Evolutionary conservation across 2,888 invertebrate genomes (phyloP).

Genomic region (Mesodorylaimus sp.): DNA sequence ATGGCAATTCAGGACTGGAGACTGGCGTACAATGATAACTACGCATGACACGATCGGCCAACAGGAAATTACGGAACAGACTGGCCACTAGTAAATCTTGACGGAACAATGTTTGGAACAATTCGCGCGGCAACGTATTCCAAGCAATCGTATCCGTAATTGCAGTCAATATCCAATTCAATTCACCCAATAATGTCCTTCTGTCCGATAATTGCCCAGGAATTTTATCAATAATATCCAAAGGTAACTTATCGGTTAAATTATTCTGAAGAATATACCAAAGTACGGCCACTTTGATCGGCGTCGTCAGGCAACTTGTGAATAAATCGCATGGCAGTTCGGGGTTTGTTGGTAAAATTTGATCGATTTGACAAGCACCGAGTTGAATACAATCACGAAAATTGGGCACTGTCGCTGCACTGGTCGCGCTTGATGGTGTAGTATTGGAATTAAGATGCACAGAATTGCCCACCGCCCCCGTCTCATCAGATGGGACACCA

Average conservation of each 20-base stretch:
- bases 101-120: constrained; percentile 87
- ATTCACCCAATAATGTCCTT: constrained; percentile 87
- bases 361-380: constrained; percentile 80
- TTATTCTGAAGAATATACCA: constrained; percentile 17
- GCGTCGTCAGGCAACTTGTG: constrained; percentile 83
- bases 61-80: constrained; percentile 81
- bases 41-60: constrained; percentile 56
- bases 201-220: constrained; percentile 85
- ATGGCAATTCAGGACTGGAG: constrained; percentile 70
- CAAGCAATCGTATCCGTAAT: constrained; percentile 99
- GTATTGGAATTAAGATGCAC: neutral
- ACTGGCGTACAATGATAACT: constrained; percentile 95
- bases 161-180: constrained; percentile 99
- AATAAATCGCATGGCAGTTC: constrained; percentile 92
- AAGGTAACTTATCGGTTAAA: neutral
- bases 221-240: constrained; percentile 44
- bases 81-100: constrained; percentile 96
- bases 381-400: constrained; percentile 61
- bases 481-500: no score
- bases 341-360: constrained; percentile 86
- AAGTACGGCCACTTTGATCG: constrained; percentile 46
- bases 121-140: constrained; percentile 73
- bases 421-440: neutral
- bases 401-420: neutral
- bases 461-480: no score